These are phyloP conservation scores for Chelonoidis abingdonii DNA, from an alignment of 2,113 vertebrate species.

Conservation along the genomic window DNA sequence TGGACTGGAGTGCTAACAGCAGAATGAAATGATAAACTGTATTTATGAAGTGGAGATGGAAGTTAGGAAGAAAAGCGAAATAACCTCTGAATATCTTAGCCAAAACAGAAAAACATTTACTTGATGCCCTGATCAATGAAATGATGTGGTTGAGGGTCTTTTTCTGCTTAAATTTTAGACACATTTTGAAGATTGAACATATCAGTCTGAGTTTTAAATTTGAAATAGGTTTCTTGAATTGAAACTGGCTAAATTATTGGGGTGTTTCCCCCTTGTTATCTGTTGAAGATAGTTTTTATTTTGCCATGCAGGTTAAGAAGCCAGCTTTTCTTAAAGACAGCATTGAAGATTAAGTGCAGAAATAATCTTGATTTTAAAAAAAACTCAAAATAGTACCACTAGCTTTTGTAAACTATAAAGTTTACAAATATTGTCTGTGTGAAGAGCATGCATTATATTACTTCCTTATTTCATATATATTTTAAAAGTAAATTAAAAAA, in stretches of 20 bases:
- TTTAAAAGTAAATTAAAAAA: not conserved
- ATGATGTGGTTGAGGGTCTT: not conserved
- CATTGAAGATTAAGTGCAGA: not conserved
- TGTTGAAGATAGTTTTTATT: not conserved
- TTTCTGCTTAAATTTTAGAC: not conserved
- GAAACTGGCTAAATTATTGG: not conserved
- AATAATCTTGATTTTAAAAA: not conserved
- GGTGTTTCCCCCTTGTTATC: not conserved
- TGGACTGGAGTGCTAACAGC: not conserved
- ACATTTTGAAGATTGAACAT: not conserved
- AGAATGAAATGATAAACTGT: not conserved
- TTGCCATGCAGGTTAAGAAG: not conserved
- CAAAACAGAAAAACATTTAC: not conserved
- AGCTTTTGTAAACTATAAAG: not conserved
- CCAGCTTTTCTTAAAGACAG: not conserved
- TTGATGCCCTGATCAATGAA: not conserved
- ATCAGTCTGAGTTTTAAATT: not conserved
- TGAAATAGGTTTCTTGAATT: not conserved
- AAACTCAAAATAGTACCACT: not conserved
- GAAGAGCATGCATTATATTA: not conserved
- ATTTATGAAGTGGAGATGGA: not conserved
- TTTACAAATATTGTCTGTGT: not conserved
- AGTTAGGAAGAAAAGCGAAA: not conserved
- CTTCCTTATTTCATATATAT: not conserved
- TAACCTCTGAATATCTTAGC: not conserved